phyloP scores from a whole-genome alignment of 2,113 vertebrate genomes.

The Pandion haliaetus region DNA sequence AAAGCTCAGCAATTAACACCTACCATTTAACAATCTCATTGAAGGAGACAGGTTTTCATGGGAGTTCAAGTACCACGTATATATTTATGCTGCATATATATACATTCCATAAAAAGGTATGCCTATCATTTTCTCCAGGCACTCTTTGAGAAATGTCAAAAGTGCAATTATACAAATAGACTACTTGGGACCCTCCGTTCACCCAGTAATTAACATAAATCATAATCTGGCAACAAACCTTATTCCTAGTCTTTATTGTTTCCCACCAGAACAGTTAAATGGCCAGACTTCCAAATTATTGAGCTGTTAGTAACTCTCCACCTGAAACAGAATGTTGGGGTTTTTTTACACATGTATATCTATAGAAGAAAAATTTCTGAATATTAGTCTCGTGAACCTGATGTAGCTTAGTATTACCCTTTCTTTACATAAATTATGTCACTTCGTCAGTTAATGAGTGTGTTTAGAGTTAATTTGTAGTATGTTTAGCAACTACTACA shows the following conservation, averaged over 20 bases:
- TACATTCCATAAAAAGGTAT: not conserved
- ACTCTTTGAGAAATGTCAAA: not conserved
- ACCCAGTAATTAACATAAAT: constrained; percentile 24
- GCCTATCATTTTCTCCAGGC: not conserved
- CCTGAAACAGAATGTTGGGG: not conserved
- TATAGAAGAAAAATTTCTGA: not conserved
- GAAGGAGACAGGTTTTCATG: constrained; percentile 7
- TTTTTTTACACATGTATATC: not conserved
- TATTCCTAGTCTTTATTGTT: not conserved
- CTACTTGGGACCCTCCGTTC: not conserved
- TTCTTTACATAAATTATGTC: not conserved
- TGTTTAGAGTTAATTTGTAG: not conserved
- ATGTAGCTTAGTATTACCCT: not conserved
- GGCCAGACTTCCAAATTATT: not conserved
- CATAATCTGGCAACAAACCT: not conserved
- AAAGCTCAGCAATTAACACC: not conserved
- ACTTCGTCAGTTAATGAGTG: not conserved
- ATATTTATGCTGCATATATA: not conserved
- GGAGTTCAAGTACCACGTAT: not conserved
- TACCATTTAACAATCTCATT: not conserved
- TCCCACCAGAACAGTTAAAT: not conserved
- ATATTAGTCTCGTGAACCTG: not conserved
- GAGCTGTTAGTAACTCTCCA: not conserved
- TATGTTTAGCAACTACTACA: not conserved
- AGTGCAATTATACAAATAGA: not conserved